Evolutionary conservation across 2,113 vertebrate genomes (phyloP), one percentile per base, ranked within the genome.

Genomic region (Sinocyclocheilus anophthalmus): DNA sequence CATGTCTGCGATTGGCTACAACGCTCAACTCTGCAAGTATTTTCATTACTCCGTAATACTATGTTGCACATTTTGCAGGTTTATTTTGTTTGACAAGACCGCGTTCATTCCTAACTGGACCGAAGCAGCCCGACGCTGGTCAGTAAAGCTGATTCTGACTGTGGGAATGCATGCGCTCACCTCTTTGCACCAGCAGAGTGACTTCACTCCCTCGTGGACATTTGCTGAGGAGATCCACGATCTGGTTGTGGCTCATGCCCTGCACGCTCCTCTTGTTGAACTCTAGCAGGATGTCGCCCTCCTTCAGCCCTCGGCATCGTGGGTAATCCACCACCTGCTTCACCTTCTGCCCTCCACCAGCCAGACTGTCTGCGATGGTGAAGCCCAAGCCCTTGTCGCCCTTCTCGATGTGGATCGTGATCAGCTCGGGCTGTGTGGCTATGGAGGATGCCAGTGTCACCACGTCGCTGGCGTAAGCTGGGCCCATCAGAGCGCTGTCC

Each of bases 261-360:
- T 98, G 98, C 88, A 99, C 98, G 37, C 96, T 99, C 93, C 97
- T 97, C 95, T 99, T 99, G 91, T 99, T 99, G 50, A 99, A 97
- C 92, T 99, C 98, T 13, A 99, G 95, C 39, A 99, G 96, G 75
- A 99, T 97, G 90, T 99, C 98, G 0, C 96, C 96, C 89, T 99
- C 98, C 88, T 97, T 98, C 45, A 99, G 95, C 86, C 98, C 98
- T 0, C 98, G 96, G 92, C 98, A 99, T 33, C 98, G 94, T 0
- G 97, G 98, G 90, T 98, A 98, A 94, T 99, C 98, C 83, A 99
- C 97, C 0, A 99, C 97, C 88, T 99, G 98, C 90, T 99, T 99
- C 85, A 99, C 98, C 89, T 97, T 95, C 89, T 99, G 98, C 76
- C 98, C 98, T 0, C 98, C 98, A 12, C 97, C 97, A 0, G 96